Evolutionary conservation across 2,113 vertebrate species (phyloP), one percentile per base, ranked within the genome.

Genomic region (Aphyosemion australe): DNA sequence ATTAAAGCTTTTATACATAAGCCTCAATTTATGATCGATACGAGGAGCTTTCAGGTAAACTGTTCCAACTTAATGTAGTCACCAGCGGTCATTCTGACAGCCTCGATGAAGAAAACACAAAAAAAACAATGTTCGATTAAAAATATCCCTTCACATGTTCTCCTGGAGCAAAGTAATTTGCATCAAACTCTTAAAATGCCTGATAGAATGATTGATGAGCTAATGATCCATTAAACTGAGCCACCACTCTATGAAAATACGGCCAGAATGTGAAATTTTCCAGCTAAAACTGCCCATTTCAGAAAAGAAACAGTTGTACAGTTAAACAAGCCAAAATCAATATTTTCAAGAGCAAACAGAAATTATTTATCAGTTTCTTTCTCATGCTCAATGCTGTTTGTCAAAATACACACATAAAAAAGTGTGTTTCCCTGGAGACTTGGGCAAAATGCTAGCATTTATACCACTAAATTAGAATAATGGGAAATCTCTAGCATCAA

Each of bases 71-170:
- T 42, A 12, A 13, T 26, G 26, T 26, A 42, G 26, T 61, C 61
- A 47, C 78, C 76, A 74, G 68, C 74, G 82, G 66, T 80, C 66
- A 83, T 49, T 37, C 67, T 73, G 71, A 78, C 70, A 73, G 58
- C 31, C 46, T 63, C 51, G 7, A 37, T 37, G 34, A 37, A 37
- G 9, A 37, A 37, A 37, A 37, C 34, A 37, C n/a, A n/a, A n/a
- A 26, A 2, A 26, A 26, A 26, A 26, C 26, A 26, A 61, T 26
- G 59, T 70, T 68, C 12, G 9, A 61, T 67, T 47, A 71, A 58
- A 53, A 46, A 73, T 42, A 13, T 12, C 12, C 41, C 12, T 42
- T 42, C 12, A 13, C 9, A 42, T 42, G 12, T 42, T 42, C 41
- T 42, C 41, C 41, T 12, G 41, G 41, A 42, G 41, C 11, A 42